phyloP scores from a whole-genome alignment of 2,888 invertebrate genomes.

The Byasa hedistus region DNA sequence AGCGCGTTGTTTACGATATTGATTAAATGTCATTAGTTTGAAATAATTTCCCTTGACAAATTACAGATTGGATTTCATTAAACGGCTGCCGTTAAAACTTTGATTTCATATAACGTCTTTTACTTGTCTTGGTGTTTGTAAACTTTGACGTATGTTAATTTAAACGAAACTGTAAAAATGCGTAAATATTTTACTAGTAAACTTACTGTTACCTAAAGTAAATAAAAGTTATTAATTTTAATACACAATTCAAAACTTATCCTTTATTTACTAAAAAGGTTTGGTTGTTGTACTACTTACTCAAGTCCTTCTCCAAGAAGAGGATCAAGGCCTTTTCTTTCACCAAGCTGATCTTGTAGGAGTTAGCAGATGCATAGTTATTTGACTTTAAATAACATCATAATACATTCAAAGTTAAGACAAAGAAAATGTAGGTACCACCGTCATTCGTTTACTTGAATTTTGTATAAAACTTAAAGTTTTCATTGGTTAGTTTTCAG shows the following conservation, averaged over 20 bases:
- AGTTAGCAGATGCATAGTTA: too few species aligned
- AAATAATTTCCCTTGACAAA: not conserved
- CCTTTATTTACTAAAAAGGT: too few species aligned
- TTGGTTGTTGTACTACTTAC: too few species aligned
- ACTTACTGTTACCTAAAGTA: too few species aligned
- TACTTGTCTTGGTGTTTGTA: not conserved
- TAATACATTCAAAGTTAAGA: too few species aligned
- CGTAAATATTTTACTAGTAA: not conserved
- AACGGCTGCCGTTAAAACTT: not conserved
- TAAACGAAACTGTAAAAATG: not conserved
- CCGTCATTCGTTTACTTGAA: not conserved
- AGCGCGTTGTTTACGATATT: constrained; percentile 16
- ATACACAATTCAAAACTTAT: not conserved
- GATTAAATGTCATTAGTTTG: constrained; percentile 23
- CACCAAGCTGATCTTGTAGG: too few species aligned
- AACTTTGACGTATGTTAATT: not conserved
- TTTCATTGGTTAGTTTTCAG: not conserved
- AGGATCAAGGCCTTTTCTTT: too few species aligned
- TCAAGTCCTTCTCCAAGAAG: too few species aligned
- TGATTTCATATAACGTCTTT: not conserved
- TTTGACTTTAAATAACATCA: too few species aligned
- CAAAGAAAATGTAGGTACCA: not conserved
- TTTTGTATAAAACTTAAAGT: not conserved
- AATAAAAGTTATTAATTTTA: not conserved
- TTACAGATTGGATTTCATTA: constrained; percentile 2